Conservation (phyloP, 2,888 invertebrate genomes). For the Chydorus sphaericus region DNA sequence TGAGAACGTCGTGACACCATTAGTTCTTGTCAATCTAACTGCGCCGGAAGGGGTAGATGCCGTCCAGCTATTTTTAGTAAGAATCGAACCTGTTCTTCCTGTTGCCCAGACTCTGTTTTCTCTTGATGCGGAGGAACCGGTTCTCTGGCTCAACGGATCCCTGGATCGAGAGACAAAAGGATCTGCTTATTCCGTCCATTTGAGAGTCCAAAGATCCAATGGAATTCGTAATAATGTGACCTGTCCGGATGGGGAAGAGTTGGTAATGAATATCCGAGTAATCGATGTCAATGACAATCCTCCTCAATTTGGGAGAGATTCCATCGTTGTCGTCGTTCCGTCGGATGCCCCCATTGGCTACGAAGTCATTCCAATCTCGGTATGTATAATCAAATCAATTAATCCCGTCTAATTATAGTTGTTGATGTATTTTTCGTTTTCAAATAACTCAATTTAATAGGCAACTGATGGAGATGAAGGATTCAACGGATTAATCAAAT, state of each 20-base stretch:
- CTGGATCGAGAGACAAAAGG: slow-evolving; percentile 3
- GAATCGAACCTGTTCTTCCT: background rate
- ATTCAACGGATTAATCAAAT: slow-evolving; percentile 60
- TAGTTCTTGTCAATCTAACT: background rate
- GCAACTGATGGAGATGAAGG: slow-evolving; percentile 62
- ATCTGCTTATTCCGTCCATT: background rate
- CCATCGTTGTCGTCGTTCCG: slow-evolving; percentile 67
- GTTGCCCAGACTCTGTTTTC: background rate
- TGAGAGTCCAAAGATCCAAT: background rate
- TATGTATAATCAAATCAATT: background rate
- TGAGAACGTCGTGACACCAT: background rate
- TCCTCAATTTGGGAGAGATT: slow-evolving; percentile 34
- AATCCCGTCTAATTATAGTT: background rate
- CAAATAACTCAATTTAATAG: slow-evolving; percentile 26
- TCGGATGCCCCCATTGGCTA: slow-evolving; percentile 67
- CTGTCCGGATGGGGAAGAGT: background rate
- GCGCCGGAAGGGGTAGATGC: background rate
- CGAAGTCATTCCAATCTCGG: slow-evolving; percentile 41
- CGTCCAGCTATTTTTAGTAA: background rate
- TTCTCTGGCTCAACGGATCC: slow-evolving; percentile 2
- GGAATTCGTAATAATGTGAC: background rate
- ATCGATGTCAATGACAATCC: background rate
- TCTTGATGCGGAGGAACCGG: background rate
- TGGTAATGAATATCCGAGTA: background rate
- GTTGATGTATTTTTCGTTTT: background rate